phyloP scores from a whole-genome alignment of 2,888 invertebrate species.

The Latrodectus elegans region DNA sequence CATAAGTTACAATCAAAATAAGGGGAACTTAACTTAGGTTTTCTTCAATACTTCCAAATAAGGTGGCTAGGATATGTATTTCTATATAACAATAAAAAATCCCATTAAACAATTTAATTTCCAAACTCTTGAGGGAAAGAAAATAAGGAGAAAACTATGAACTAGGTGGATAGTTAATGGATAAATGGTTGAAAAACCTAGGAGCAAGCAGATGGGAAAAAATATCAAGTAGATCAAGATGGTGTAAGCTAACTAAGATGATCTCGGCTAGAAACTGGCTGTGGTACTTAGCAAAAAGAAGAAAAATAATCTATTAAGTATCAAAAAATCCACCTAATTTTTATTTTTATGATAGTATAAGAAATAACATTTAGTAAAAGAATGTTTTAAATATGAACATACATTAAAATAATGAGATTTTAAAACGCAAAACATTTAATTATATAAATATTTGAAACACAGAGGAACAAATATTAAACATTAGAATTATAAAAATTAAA shows the following conservation, averaged over 20 bases:
- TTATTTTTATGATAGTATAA: too few species aligned
- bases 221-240: background rate
- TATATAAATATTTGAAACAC: too few species aligned
- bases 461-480: too few species aligned
- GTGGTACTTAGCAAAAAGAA: background rate
- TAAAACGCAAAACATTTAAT: too few species aligned
- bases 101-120: background rate
- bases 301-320: background rate
- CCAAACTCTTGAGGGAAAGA: background rate
- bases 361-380: too few species aligned
- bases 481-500: too few species aligned
- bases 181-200: too few species aligned
- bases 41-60: background rate
- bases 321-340: too few species aligned
- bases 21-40: background rate
- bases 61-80: background rate
- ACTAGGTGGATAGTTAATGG: background rate
- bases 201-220: background rate
- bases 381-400: too few species aligned
- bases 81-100: background rate
- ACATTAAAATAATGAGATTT: too few species aligned
- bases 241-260: background rate
- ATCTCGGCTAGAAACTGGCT: background rate
- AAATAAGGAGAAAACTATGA: background rate
- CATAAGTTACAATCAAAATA: background rate